A percentile compares a stretch with the other conserved stretches of the same genome.
These are phyloP conservation scores for Reticulitermes speratus DNA, from an alignment of 1,140 invertebrate species.

Conservation along the genomic window DNA sequence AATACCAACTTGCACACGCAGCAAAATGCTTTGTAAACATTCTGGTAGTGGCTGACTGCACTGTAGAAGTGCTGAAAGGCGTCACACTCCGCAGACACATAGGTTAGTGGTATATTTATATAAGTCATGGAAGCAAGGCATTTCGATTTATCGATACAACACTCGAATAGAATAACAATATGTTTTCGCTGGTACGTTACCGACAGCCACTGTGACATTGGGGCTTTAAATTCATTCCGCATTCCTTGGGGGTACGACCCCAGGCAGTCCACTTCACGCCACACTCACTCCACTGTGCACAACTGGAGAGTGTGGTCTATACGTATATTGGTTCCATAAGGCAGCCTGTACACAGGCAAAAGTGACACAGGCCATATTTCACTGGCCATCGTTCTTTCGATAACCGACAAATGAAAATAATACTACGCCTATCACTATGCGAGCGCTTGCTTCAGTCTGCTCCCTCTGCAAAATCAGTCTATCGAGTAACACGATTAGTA, in stretches of 20 bases:
- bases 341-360: no score
- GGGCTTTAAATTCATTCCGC: slow-evolving; percentile 4
- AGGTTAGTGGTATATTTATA: not conserved
- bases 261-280: not conserved
- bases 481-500: not conserved
- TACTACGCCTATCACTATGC: no score
- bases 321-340: no score
- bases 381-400: no score
- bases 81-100: not conserved
- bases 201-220: not conserved
- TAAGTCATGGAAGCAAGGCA: not conserved
- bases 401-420: no score
- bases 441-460: not conserved
- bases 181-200: not conserved
- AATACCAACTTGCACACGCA: not conserved
- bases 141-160: not conserved
- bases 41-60: not conserved
- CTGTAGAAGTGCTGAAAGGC: not conserved
- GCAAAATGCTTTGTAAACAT: not conserved
- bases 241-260: not conserved
- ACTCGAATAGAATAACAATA: slow-evolving; percentile 13
- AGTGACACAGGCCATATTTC: no score
- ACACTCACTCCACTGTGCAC: not conserved
- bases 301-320: no score
- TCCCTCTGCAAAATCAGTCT: not conserved